Evolutionary conservation across 1,140 invertebrate genomes (phyloP).

Genomic region (Saccostrea echinata): DNA sequence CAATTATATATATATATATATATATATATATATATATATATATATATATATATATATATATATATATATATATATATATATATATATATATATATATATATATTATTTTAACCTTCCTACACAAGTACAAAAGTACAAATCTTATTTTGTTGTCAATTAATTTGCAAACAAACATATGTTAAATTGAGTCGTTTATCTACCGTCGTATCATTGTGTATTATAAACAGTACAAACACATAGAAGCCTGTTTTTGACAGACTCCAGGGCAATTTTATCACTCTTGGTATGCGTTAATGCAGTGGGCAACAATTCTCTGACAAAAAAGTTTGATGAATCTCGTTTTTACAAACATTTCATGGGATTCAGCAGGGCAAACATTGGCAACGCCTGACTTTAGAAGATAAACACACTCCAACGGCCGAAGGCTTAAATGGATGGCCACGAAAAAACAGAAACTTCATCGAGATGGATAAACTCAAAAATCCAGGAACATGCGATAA

Average conservation of each 20-base stretch:
- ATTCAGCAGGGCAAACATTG: neutral
- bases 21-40: no score
- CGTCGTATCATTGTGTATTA: neutral
- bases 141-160: neutral
- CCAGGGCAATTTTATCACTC: neutral
- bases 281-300: neutral
- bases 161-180: slow-evolving; percentile 9
- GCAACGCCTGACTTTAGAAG: slow-evolving; percentile 17
- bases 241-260: neutral
- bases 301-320: neutral
- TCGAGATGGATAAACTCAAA: neutral
- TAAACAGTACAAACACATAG: neutral
- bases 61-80: no score
- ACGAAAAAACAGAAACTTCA: neutral
- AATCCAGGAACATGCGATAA: neutral
- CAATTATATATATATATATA: no score
- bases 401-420: slow-evolving; percentile 33
- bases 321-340: neutral
- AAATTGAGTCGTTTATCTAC: neutral
- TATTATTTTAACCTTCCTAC: neutral
- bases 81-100: no score
- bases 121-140: neutral
- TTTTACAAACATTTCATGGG: slow-evolving; percentile 24
- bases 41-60: no score
- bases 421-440: neutral